phyloP scores from a whole-genome alignment of 1,140 invertebrate genomes.

The Micrasema longulum region DNA sequence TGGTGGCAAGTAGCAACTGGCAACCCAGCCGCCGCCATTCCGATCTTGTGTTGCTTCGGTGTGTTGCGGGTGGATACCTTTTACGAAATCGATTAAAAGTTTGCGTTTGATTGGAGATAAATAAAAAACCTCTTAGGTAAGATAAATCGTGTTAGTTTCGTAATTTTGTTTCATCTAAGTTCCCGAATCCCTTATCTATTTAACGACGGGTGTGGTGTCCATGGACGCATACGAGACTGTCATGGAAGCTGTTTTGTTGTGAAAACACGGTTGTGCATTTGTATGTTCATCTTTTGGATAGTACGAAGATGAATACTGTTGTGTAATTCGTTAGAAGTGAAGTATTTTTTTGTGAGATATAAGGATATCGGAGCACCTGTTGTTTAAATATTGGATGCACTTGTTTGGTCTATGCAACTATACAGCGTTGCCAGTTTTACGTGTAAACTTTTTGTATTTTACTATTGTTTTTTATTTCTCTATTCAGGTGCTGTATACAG shows the following conservation, averaged over 20 bases:
- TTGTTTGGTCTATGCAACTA: slow-evolving; percentile 31
- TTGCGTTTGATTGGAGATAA: slow-evolving; percentile 34
- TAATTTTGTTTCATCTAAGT: background rate
- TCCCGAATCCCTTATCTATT: slow-evolving; percentile 9
- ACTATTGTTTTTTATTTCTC: slow-evolving; percentile 22
- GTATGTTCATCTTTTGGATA: background rate
- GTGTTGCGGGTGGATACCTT: slow-evolving; percentile 46
- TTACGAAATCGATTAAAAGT: slow-evolving; percentile 41
- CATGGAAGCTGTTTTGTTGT: slow-evolving; percentile 50
- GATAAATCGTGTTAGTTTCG: background rate
- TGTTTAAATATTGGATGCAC: slow-evolving; percentile 12
- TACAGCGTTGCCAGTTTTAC: slow-evolving; percentile 43
- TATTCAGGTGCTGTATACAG: slow-evolving; percentile 42
- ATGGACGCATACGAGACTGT: slow-evolving; percentile 46
- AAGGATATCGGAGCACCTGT: slow-evolving; percentile 32
- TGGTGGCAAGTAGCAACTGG: background rate
- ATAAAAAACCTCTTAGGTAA: slow-evolving; percentile 41
- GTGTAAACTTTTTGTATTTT: slow-evolving; percentile 26
- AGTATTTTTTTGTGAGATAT: too few species aligned
- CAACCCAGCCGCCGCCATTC: slow-evolving; percentile 41
- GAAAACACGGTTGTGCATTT: slow-evolving; percentile 38
- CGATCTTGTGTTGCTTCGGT: slow-evolving; percentile 32
- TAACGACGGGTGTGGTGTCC: slow-evolving; percentile 40
- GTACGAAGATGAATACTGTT: background rate
- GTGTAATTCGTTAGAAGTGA: background rate